Evolutionary conservation across 2,888 invertebrate genomes (phyloP).

Genomic region (Odiellus spinosus): DNA sequence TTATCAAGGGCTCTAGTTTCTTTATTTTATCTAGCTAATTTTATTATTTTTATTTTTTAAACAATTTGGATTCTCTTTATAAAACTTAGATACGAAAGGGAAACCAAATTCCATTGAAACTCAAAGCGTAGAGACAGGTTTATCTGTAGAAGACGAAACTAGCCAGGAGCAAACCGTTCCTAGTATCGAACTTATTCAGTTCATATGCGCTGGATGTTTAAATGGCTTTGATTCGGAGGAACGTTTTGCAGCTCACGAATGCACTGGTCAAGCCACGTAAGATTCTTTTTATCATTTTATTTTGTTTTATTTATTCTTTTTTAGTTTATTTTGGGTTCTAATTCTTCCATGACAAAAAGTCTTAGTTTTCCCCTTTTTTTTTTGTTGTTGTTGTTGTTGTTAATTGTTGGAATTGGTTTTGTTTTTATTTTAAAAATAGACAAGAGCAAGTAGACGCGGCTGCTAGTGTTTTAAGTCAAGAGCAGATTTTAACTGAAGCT

Average conservation of each 20-base stretch:
- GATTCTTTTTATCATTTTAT: not conserved
- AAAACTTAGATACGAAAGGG: no score
- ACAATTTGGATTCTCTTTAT: not conserved
- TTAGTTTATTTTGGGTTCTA: not conserved
- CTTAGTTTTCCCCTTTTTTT: not conserved
- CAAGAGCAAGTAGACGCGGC: no score
- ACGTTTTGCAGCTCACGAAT: slow-evolving; percentile 15
- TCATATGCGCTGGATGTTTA: slow-evolving; percentile 17
- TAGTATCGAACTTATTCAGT: slow-evolving; percentile 12
- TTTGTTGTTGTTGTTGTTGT: not conserved
- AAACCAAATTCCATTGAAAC: not conserved
- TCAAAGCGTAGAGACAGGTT: not conserved
- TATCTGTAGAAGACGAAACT: not conserved
- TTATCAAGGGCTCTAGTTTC: no score
- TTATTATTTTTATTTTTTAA: not conserved
- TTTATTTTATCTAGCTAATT: no score
- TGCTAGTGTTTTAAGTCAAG: slow-evolving; percentile 8
- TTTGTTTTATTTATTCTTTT: no score
- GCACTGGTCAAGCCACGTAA: slow-evolving; percentile 15
- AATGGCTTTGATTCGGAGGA: slow-evolving; percentile 16
- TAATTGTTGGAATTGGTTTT: slow-evolving; percentile 4
- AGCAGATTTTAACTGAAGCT: slow-evolving; percentile 11
- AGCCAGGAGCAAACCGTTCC: not conserved
- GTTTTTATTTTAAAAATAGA: no score
- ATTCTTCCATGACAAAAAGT: no score